Conservation (phyloP, 2,797 vertebrate genomes). For the Philypnodon macrostomus region DNA sequence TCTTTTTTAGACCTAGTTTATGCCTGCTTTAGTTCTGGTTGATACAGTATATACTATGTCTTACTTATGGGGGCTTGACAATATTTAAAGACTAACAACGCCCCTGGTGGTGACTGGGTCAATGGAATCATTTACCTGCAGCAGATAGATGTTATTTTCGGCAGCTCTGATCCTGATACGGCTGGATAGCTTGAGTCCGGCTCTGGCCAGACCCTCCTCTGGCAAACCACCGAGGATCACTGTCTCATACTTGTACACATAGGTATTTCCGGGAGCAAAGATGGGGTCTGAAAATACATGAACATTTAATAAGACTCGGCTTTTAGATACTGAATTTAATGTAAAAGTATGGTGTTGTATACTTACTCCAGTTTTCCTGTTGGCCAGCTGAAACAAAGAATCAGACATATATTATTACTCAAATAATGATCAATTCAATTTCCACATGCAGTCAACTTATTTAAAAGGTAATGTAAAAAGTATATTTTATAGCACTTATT, state of each 20-base stretch:
- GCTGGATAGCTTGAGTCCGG: slow-evolving; percentile 79
- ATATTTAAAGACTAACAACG: too few relatives aligned
- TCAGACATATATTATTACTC: neutral
- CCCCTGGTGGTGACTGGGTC: too few relatives aligned
- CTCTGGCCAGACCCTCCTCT: slow-evolving; percentile 74
- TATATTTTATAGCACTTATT: too few relatives aligned
- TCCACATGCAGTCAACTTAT: too few relatives aligned
- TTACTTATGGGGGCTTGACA: too few relatives aligned
- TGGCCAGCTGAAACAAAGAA: slow-evolving; percentile 51
- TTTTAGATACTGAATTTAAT: neutral
- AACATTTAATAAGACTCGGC: neutral
- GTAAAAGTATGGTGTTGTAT: neutral
- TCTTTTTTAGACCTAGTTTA: too few relatives aligned
- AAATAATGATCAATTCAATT: too few relatives aligned
- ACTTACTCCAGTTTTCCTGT: slow-evolving; percentile 62
- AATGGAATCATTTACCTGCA: slow-evolving; percentile 77
- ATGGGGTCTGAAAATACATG: slow-evolving; percentile 61
- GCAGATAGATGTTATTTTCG: slow-evolving; percentile 64
- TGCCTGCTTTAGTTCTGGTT: too few relatives aligned
- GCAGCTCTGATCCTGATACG: slow-evolving; percentile 75
- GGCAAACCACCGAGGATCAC: slow-evolving; percentile 69
- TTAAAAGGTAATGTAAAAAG: neutral
- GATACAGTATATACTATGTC: too few relatives aligned
- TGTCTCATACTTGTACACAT: slow-evolving; percentile 76
- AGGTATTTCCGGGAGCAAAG: slow-evolving; percentile 67